Evolutionary conservation across 2,113 vertebrate genomes (phyloP).

Genomic region (Nannobrachium achirus): DNA sequence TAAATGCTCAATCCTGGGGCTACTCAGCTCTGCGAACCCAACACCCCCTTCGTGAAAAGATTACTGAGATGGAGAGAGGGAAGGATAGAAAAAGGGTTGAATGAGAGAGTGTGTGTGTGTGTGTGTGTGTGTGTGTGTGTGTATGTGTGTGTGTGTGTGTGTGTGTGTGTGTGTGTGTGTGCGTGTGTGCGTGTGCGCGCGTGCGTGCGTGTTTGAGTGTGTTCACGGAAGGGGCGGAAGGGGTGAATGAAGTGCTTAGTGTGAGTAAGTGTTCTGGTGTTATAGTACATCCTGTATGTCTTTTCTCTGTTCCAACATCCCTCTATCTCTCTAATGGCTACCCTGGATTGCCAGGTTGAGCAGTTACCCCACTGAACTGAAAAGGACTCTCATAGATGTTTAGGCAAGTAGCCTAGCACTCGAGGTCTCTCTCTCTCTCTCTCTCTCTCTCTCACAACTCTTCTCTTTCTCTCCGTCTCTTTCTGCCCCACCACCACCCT

Average conservation of each 20-base stretch:
- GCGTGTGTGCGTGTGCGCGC: background rate
- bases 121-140: constrained; percentile 1
- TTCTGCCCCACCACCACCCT: background rate
- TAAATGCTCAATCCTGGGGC: constrained; percentile 65
- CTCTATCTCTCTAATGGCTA: constrained; percentile 3
- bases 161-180: constrained; percentile 43
- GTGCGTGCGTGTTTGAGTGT: background rate
- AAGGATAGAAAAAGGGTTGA: constrained; percentile 41
- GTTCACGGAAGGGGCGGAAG: background rate
- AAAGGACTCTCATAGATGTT: background rate
- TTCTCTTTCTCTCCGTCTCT: background rate
- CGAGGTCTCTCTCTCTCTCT: background rate
- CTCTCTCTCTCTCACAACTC: background rate
- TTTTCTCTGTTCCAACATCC: constrained; percentile 4
- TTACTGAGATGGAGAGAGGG: constrained; percentile 43
- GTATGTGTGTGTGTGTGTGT: constrained; percentile 35
- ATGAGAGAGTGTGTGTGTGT: constrained; percentile 16
- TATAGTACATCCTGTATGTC: constrained; percentile 11
- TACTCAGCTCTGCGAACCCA: constrained; percentile 48
- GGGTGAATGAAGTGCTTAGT: constrained; percentile 41
- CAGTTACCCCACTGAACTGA: background rate
- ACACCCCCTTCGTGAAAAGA: constrained; percentile 31
- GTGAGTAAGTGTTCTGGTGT: constrained; percentile 30
- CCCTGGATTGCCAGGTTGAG: constrained; percentile 2
- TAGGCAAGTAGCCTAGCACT: background rate